Percentiles rank a stretch among this genome's conserved stretches.
These are phyloP conservation scores for Helogale parvula DNA, from an alignment of 2,113 vertebrate species.

Conservation along the genomic window DNA sequence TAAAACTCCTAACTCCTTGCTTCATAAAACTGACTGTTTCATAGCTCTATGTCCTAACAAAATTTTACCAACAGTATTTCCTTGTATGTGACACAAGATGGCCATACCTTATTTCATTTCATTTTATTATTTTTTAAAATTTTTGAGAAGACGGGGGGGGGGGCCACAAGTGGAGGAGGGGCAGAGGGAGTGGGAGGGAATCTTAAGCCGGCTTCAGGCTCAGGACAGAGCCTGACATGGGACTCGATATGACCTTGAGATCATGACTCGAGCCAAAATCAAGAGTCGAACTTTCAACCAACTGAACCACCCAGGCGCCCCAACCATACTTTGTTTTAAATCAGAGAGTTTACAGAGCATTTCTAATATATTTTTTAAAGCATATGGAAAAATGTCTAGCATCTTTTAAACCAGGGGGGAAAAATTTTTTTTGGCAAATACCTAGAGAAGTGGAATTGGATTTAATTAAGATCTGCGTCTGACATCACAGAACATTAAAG, in stretches of 20 bases:
- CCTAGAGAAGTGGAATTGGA: background rate
- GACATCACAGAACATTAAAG: background rate
- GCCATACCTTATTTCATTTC: background rate
- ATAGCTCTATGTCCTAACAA: background rate
- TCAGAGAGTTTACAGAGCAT: background rate
- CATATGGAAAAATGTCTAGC: background rate
- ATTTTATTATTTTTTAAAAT: background rate
- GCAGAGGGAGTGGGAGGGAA: too few species aligned
- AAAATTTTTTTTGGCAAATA: background rate
- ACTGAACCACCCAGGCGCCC: too few species aligned
- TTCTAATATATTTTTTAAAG: conserved; percentile 17
- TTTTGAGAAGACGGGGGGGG: too few species aligned
- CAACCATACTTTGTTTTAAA: background rate
- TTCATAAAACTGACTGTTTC: background rate
- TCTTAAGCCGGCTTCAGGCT: too few species aligned
- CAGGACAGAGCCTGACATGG: too few species aligned
- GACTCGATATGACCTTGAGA: too few species aligned
- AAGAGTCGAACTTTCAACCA: too few species aligned
- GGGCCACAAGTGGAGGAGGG: too few species aligned
- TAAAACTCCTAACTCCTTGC: background rate
- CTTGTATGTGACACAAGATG: background rate
- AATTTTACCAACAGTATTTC: background rate
- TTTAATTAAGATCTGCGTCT: background rate
- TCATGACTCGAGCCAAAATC: too few species aligned
- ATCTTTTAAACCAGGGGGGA: background rate